Evolutionary conservation across 1,140 invertebrate genomes (phyloP).

Genomic region (Calliphora vicina): DNA sequence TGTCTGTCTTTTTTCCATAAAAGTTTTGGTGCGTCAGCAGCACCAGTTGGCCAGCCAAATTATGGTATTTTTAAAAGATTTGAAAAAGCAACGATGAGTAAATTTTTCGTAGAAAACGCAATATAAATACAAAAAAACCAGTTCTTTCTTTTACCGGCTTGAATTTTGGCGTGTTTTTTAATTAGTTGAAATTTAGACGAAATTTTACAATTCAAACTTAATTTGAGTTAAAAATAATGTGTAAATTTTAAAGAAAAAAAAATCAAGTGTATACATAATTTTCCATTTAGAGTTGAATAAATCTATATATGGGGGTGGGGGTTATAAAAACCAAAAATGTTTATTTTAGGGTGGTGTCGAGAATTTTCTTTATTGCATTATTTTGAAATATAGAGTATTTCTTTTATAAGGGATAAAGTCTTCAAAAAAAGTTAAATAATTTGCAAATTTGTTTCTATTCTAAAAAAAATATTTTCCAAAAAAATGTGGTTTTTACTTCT

Average conservation of each 20-base stretch:
- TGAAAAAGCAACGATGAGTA: slow-evolving; percentile 49
- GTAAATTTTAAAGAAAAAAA: too few species aligned
- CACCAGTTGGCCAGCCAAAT: not conserved
- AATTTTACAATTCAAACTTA: too few species aligned
- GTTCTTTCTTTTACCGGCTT: slow-evolving; percentile 61
- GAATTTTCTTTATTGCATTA: not conserved
- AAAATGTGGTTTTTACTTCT: slow-evolving; percentile 32
- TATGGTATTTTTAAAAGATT: not conserved
- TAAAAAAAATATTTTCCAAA: slow-evolving; percentile 5
- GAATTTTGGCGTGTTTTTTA: slow-evolving; percentile 55
- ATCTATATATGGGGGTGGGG: slow-evolving; percentile 19
- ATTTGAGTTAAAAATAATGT: too few species aligned
- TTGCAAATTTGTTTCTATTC: not conserved
- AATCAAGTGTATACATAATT: slow-evolving; percentile 12
- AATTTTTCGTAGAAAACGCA: slow-evolving; percentile 54
- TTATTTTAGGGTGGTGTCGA: slow-evolving; percentile 24
- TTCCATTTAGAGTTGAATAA: not conserved
- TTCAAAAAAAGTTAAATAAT: too few species aligned
- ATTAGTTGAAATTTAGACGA: too few species aligned
- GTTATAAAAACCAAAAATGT: not conserved
- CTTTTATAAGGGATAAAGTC: too few species aligned
- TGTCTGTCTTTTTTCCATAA: not conserved
- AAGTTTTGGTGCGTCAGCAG: slow-evolving; percentile 27
- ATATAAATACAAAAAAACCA: slow-evolving; percentile 49
- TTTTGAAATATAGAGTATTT: too few species aligned